Conservation (phyloP, 2,888 invertebrate species). For the Hirtodrosophila histrioides region DNA sequence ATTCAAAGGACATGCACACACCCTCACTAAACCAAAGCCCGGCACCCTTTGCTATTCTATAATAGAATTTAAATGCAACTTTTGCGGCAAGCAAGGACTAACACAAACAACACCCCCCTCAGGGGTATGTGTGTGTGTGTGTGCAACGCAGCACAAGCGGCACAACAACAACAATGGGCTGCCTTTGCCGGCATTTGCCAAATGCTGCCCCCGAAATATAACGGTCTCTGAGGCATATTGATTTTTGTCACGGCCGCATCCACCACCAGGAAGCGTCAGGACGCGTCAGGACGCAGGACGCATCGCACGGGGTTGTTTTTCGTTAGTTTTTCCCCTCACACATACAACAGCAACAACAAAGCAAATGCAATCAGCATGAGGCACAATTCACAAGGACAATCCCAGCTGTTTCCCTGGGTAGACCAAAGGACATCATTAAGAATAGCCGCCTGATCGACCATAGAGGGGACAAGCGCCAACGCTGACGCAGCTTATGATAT, state of each 20-base stretch:
- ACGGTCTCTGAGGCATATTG: slow-evolving; percentile 44
- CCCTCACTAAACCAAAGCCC: slow-evolving; percentile 9
- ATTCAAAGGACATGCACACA: slow-evolving; percentile 40
- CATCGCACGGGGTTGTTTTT: slow-evolving; percentile 59
- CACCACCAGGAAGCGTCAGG: slow-evolving; percentile 35
- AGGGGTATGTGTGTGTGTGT: slow-evolving; percentile 16
- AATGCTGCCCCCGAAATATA: slow-evolving; percentile 24
- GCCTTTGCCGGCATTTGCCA: slow-evolving; percentile 45
- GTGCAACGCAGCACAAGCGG: slow-evolving; percentile 52
- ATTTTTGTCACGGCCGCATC: slow-evolving; percentile 63
- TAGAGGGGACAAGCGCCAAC: slow-evolving; percentile 8
- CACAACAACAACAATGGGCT: slow-evolving; percentile 17
- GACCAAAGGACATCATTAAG: not conserved
- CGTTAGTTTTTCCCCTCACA: slow-evolving; percentile 59
- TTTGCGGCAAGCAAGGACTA: slow-evolving; percentile 50
- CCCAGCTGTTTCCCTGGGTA: slow-evolving; percentile 63
- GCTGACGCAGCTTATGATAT: slow-evolving; percentile 59
- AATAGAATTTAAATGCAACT: slow-evolving; percentile 78
- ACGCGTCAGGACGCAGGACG: slow-evolving; percentile 15
- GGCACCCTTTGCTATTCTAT: slow-evolving; percentile 51
- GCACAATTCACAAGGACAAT: slow-evolving; percentile 39
- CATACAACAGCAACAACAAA: slow-evolving; percentile 30
- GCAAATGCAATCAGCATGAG: slow-evolving; percentile 69
- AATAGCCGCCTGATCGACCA: slow-evolving; percentile 1
- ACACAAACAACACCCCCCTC: slow-evolving; percentile 1